Percentiles rank a stretch among this genome's conserved stretches.
phyloP scores from a whole-genome alignment of 2,888 invertebrate species.

The Drosophila setosimentum region DNA sequence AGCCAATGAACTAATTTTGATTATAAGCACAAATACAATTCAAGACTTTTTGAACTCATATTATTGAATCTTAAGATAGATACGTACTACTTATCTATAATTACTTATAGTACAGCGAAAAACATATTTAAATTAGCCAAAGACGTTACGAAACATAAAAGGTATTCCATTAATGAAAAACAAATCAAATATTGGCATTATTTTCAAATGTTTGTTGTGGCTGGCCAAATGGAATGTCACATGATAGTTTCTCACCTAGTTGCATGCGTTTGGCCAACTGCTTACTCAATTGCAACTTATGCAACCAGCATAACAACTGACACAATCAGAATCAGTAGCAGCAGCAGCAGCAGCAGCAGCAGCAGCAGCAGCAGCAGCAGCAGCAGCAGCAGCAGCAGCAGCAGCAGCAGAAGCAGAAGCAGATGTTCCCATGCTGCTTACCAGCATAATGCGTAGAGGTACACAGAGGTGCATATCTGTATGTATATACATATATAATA shows the following conservation, averaged over 20 bases:
- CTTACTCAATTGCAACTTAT: constrained; percentile 4
- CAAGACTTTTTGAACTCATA: background rate
- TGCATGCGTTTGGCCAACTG: background rate
- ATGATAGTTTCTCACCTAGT: background rate
- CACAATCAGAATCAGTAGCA: constrained; percentile 3
- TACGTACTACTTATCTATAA: too few species aligned
- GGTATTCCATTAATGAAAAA: background rate
- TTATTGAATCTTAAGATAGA: too few species aligned
- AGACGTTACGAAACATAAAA: background rate
- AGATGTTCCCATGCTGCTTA: constrained; percentile 35
- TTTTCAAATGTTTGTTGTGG: background rate
- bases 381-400: constrained; percentile 13
- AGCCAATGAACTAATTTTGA: background rate
- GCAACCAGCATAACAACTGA: constrained; percentile 36
- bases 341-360: constrained; percentile 11
- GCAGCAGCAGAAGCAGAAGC: constrained; percentile 2
- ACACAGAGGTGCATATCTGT: constrained; percentile 11
- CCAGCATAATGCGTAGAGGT: constrained; percentile 46
- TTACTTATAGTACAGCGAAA: background rate
- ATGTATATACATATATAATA: constrained; percentile 45
- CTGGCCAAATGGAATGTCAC: background rate
- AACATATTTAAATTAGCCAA: background rate
- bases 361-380: constrained; percentile 25
- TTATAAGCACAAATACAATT: background rate
- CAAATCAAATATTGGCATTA: background rate